Evolutionary conservation across 2,888 invertebrate species (phyloP), one percentile per base, ranked within the genome.

Genomic region (Miltochrista miniata): DNA sequence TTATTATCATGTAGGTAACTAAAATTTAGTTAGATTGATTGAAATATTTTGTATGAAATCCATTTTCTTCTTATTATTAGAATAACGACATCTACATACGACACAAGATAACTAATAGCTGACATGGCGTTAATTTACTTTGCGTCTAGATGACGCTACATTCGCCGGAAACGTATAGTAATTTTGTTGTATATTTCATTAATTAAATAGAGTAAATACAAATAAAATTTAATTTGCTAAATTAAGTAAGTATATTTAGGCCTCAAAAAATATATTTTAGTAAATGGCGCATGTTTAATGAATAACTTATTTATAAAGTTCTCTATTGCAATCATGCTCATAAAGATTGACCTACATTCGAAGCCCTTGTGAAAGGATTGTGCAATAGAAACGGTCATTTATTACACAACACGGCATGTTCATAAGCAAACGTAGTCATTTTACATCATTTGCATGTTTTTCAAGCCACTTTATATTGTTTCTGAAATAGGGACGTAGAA

Each of bases 341-440:
- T 83, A 85, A 83, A 87, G 85, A 88, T 85, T 92, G 92, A 92
- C 92, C 92, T 91, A 92, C 87, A 88, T 92, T 90, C 74, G 64
- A 73, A 87, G 90, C 91, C 90, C 91, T 91, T 91, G 92, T 90
- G 92, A 92, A 92, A 92, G 90, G 91, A 92, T 92, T 92, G 91
- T 91, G 92, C 87, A 92, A 92, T 87, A 87, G 87, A 90, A 91
- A 90, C 92, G 89, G 90, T 88, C 88, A 92, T 89, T 89, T 89
- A 87, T 90, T 88, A 90, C 90, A 87, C 90, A 90, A 90, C 87
- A 75, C 77, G 76, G 71, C 79, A 86, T 87, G 90, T 87, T 87
- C 89, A 85, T 85, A 84, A 85, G 86, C 83, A 84, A 86, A 86
- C 81, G 76, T 79, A 83, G 81, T 82, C 68, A 87, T 85, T 89